Evolutionary conservation across 2,888 invertebrate species (phyloP), one percentile per base, ranked within the genome.

Genomic region (Chorisops tibialis): DNA sequence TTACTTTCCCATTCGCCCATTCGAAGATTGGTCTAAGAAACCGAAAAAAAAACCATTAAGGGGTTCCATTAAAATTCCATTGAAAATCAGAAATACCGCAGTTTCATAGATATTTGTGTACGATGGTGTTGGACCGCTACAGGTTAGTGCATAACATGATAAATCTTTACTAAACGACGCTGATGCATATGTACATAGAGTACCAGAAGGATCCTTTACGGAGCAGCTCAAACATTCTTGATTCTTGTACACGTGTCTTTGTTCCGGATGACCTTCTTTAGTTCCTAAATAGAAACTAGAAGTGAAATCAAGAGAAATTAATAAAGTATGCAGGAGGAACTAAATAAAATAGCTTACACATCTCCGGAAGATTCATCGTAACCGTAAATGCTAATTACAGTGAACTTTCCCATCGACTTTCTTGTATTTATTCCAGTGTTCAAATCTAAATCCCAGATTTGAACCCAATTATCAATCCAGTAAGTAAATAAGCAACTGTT

Each of bases 261-360:
- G 82, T 68, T 87, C 84, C 0, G 93, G 89, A 63, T 83, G 78
- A 5, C 79, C 80, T 2, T 80, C 80, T 1, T 85, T 81, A 0
- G 88, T 85, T 1, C 86, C 86, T 62, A 84, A 79, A 72, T 87
- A 94, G 75, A 88, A 94, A 65, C 93, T 92, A 74, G 24, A 72
- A 68, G 30, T 30, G 2, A 30, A n/a, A n/a, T n/a, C n/a, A 24
- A 24, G 7, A 24, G 24, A 24, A 5, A 24, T 24, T 24, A 43
- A 18, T 21, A 59, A 50, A 21, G 5, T 14, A n/a, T 35, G 14
- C 16, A 12, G 18, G n/a, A 22, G 5, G 7, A 18, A 14, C 16
- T 35, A 48, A 45, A n/a, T n/a, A n/a, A n/a, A n/a, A n/a, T 35
- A 16, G 38, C 78, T 79, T 72, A 88, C 79, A 87, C 78, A 21